phyloP scores from a whole-genome alignment of 2,113 vertebrate species.

The Trogon melanurus region DNA sequence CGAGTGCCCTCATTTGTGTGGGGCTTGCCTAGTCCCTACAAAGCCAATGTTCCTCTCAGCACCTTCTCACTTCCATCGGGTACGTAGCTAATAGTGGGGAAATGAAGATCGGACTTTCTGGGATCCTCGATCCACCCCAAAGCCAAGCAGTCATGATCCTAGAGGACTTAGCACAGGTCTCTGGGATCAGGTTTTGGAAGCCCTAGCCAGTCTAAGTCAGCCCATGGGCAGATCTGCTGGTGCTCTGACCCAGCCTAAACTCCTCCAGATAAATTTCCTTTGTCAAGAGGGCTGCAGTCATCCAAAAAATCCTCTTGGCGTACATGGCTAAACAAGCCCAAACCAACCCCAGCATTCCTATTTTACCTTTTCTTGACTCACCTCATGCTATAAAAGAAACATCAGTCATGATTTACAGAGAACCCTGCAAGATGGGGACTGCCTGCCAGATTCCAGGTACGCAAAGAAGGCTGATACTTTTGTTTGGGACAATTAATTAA shows the following conservation, averaged over 20 bases:
- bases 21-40: background rate
- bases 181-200: background rate
- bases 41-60: background rate
- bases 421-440: background rate
- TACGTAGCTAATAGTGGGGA: background rate
- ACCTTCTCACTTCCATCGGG: background rate
- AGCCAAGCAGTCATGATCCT: background rate
- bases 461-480: background rate
- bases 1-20: background rate
- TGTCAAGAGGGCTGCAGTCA: background rate
- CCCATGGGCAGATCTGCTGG: background rate
- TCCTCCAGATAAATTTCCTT: background rate
- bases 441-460: background rate
- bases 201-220: background rate
- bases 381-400: background rate
- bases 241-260: background rate
- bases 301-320: conserved; percentile 1
- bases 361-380: background rate
- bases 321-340: background rate
- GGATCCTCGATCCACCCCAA: background rate
- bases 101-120: rapidly evolving
- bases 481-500: background rate
- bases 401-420: background rate
- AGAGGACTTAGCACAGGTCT: background rate
- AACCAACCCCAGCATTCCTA: conserved; percentile 12